Base-by-base conservation (phyloP, 2,888 invertebrate species). In the Capitulum mitella region DNA sequence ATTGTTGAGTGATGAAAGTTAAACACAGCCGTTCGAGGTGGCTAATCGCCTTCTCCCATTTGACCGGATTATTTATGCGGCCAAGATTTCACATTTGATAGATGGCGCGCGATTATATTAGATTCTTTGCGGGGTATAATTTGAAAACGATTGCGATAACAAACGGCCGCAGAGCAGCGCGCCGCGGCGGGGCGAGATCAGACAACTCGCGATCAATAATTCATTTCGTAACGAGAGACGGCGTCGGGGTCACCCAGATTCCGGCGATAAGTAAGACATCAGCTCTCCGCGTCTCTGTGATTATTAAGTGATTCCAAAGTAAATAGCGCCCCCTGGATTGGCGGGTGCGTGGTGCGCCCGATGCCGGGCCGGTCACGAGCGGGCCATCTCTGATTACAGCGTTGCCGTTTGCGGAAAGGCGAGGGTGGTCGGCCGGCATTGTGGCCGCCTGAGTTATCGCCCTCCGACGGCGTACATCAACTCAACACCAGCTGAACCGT, bases 101-200 rank as follows among this genome's bases (percentile, higher is more conserved):
- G 64, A 64, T 64, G 34, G 64, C 64, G 64, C 0, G 5, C 64
- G 64, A 64, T 64, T 64, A 34, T 34, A 64, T 64, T 64, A 64
- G 64, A 34, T 34, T 19, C 34, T 64, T 64, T 32, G 64, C 64
- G 70, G 40, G 40, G 40, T 70, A 29, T 70, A 70, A 70, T 70
- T 70, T 70, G 70, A 70, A 70, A 70, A 40, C 40, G 70, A 70
- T 70, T 70, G 70, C 37, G 70, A 40, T 40, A 40, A 70, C 70
- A 70, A 70, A 37, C 26, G 70, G 40, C 16, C 5, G 64, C 34
- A 34, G 29, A 64, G 32, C 64, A 6, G 51, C 19, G 22, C 8
- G 5, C 51, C 5, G 43, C 43, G 58, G 12, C 26, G 58, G 10
- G 64, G 64, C 19, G 19, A 19, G 64, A 34, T 64, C 34, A 19